These are phyloP conservation scores for Xiphophorus birchmanni DNA, from an alignment of 2,797 vertebrate species.

Conservation along the genomic window DNA sequence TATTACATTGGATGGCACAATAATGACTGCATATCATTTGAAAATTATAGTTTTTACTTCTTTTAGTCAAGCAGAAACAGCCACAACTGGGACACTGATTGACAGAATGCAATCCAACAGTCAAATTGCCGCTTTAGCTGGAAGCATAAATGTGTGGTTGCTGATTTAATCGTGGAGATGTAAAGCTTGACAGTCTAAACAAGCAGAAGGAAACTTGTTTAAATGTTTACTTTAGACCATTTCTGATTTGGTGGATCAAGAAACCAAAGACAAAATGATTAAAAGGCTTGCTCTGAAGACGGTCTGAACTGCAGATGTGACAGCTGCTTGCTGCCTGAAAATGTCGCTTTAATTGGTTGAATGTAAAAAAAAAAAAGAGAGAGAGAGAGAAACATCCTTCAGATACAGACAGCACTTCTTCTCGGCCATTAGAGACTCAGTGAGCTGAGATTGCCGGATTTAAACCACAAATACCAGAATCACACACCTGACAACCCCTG, in stretches of 20 bases:
- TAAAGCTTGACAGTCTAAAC: background rate
- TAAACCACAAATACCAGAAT: conserved; percentile 2
- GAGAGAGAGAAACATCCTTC: conserved; percentile 6
- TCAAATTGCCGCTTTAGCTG: background rate
- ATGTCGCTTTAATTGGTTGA: conserved; percentile 1
- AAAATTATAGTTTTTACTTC: background rate
- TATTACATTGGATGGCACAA: background rate
- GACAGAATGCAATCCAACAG: background rate
- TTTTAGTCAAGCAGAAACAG: background rate
- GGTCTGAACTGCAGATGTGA: conserved; percentile 16
- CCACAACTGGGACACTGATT: background rate
- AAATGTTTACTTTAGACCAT: background rate
- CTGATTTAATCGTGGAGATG: background rate
- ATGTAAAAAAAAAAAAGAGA: background rate
- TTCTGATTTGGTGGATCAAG: background rate
- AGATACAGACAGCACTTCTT: conserved; percentile 3
- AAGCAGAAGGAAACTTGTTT: background rate
- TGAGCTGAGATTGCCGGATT: conserved; percentile 1
- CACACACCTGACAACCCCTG: conserved; percentile 11
- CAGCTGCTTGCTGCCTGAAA: conserved; percentile 9
- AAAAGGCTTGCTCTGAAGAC: background rate
- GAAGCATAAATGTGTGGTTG: background rate
- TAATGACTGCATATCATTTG: background rate
- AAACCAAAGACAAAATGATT: background rate
- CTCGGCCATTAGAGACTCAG: conserved; percentile 14